Evolutionary conservation across 2,113 vertebrate species (phyloP).

Genomic region (human (Homo sapiens)): GRCh38 chr1:82415501-82416000

Average conservation of each 20-base stretch:
- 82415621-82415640: background rate
- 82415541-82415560: background rate
- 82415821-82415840: background rate
- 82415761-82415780: background rate
- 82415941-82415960: too few relatives aligned
- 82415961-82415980: too few relatives aligned
- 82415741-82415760: background rate
- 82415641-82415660: background rate
- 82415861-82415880: too few relatives aligned
- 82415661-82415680: background rate
- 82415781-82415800: background rate
- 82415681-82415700: background rate
- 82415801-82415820: background rate
- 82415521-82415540: constrained; percentile 17
- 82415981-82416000: too few relatives aligned
- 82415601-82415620: background rate
- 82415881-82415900: too few relatives aligned
- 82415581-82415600: background rate
- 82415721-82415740: background rate
- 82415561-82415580: constrained; percentile 13
- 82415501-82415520: background rate
- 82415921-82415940: too few relatives aligned
- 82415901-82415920: too few relatives aligned
- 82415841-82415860: background rate
- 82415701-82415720: background rate